Percentiles rank a stretch among this genome's conserved stretches.
Evolutionary conservation across 2,888 invertebrate species (phyloP).

Genomic region (Drosophila fulvimacula): DNA sequence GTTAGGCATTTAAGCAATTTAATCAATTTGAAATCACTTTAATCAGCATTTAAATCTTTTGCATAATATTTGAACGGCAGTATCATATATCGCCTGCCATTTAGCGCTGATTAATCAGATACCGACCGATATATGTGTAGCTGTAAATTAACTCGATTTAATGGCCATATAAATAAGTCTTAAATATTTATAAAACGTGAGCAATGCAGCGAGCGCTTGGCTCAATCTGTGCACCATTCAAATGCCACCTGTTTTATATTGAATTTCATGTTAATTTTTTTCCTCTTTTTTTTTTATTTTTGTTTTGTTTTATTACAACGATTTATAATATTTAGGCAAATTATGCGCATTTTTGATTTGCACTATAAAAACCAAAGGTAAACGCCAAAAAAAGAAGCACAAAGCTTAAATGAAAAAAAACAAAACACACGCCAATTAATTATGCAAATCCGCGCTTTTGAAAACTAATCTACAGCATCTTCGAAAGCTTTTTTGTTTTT

Average conservation of each 20-base stretch:
- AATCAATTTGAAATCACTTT: conserved; percentile 8
- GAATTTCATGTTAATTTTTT: conserved; percentile 46
- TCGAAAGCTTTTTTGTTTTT: conserved; percentile 20
- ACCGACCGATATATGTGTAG: not conserved
- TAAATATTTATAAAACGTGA: conserved; percentile 51
- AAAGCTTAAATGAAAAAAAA: not conserved
- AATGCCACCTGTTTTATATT: conserved; percentile 60
- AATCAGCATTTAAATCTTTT: conserved; percentile 4
- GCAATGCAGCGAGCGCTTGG: conserved; percentile 20
- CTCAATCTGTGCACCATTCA: not conserved
- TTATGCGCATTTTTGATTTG: conserved; percentile 76
- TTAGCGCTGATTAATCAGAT: conserved; percentile 21
- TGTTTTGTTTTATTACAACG: conserved; percentile 65
- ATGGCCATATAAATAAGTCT: conserved; percentile 42
- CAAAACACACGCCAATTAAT: conserved; percentile 62
- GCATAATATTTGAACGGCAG: not conserved
- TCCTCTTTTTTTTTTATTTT: not conserved
- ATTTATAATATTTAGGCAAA: conserved; percentile 68
- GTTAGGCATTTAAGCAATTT: not conserved
- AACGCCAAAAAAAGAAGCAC: conserved; percentile 13
- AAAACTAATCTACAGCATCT: conserved; percentile 64
- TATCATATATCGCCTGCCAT: conserved; percentile 32
- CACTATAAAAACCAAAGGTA: conserved; percentile 65
- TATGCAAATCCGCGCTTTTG: conserved; percentile 65
- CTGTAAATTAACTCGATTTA: conserved; percentile 26